A percentile compares a stretch with the other conserved stretches of the same genome.
Conservation (phyloP, 2,888 invertebrate species). For the Sialis fuliginosa region DNA sequence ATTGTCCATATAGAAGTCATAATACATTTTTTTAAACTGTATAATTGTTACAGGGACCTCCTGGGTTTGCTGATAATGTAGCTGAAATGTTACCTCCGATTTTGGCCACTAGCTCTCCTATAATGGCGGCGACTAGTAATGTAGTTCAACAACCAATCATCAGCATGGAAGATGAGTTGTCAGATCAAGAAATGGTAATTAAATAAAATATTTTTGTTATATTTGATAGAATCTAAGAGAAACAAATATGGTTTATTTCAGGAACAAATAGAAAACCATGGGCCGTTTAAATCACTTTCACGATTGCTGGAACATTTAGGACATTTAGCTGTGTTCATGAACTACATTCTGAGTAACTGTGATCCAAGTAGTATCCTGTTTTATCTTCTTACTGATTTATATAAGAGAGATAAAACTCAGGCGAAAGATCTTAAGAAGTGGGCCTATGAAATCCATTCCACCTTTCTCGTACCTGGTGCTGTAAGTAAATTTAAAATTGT, state of each 20-base stretch:
- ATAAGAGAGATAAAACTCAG: conserved; percentile 51
- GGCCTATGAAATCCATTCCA: conserved; percentile 98
- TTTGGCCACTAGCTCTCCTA: conserved; percentile 21
- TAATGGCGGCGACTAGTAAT: conserved; percentile 23
- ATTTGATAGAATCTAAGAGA: no score
- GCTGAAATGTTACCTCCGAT: conserved; percentile 9
- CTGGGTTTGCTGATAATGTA: not conserved
- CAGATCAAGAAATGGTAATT: conserved; percentile 56
- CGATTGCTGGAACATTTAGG: conserved; percentile 73
- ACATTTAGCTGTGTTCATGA: conserved; percentile 86
- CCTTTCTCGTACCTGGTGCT: conserved; percentile 80
- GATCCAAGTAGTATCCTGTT: conserved; percentile 50
- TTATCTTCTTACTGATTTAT: conserved; percentile 82
- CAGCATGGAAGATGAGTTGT: conserved; percentile 89
- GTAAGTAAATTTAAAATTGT: conserved; percentile 31
- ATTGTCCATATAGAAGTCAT: not conserved
- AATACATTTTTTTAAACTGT: not conserved
- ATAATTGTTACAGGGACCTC: not conserved
- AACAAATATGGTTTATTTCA: conserved; percentile 19
- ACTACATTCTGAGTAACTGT: conserved; percentile 70
- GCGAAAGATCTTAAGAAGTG: conserved; percentile 88
- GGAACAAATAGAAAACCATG: conserved; percentile 66
- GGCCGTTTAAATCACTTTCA: conserved; percentile 73
- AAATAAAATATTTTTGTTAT: not conserved
- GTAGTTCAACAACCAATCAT: conserved; percentile 63